A percentile compares a stretch with the other conserved stretches of the same genome.
Conservation (phyloP, 2,888 invertebrate genomes). For the Sceliomorpha sp. region DNA sequence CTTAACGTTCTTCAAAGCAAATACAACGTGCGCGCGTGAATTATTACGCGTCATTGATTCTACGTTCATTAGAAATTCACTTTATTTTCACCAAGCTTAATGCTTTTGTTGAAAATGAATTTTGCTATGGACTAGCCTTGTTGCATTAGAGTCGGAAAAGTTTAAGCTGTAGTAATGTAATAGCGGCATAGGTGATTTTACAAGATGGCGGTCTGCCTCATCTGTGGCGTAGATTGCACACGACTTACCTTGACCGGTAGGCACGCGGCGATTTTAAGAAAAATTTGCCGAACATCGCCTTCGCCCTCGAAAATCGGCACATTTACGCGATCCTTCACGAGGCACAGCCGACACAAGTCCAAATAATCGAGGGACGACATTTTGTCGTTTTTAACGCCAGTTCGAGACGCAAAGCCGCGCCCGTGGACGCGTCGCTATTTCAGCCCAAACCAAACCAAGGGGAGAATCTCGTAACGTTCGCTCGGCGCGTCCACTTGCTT, state of each 20-base stretch:
- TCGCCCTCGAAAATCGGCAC: slow-evolving; percentile 87
- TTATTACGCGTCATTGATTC: neutral
- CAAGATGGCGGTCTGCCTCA: slow-evolving; percentile 72
- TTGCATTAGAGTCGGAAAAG: slow-evolving; percentile 2
- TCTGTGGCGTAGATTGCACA: slow-evolving; percentile 67
- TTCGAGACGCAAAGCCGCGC: slow-evolving; percentile 73
- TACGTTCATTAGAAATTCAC: neutral
- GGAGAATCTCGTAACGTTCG: slow-evolving; percentile 42
- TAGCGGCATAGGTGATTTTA: slow-evolving; percentile 23
- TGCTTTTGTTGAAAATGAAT: slow-evolving; percentile 12
- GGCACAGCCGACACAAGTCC: slow-evolving; percentile 79
- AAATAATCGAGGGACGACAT: slow-evolving; percentile 78
- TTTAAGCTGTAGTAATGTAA: neutral
- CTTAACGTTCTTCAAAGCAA: neutral
- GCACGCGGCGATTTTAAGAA: slow-evolving; percentile 86
- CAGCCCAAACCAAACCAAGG: slow-evolving; percentile 63
- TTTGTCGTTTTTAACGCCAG: slow-evolving; percentile 72
- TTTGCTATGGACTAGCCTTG: slow-evolving; percentile 18
- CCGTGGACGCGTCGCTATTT: slow-evolving; percentile 72
- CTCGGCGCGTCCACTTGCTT: neutral
- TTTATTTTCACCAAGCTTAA: slow-evolving; percentile 7
- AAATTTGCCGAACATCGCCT: slow-evolving; percentile 84
- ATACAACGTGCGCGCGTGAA: slow-evolving; percentile 1
- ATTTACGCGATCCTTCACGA: slow-evolving; percentile 83
- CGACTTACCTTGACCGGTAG: slow-evolving; percentile 87